Conservation (phyloP, 1,140 invertebrate species). For the Thaumetopoea pityocampa region DNA sequence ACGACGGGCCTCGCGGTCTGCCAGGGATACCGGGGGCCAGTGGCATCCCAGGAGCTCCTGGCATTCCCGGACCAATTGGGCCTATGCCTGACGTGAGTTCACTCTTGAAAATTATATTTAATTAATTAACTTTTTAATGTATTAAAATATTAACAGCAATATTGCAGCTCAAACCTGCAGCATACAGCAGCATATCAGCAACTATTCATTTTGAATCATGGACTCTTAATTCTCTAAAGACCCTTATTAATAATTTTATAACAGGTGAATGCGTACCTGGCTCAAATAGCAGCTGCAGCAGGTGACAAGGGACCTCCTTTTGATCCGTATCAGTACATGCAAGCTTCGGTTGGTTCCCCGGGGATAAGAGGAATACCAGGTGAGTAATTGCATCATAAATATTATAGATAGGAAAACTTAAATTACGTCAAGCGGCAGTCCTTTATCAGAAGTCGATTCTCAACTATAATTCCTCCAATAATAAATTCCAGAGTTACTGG, state of each 20-base stretch:
- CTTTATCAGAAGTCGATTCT: no score
- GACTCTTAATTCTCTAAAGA: no score
- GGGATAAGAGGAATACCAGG: constrained; percentile 84
- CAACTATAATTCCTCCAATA: no score
- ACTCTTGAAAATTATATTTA: constrained; percentile 4
- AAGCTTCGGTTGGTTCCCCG: constrained; percentile 85
- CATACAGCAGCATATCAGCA: background rate
- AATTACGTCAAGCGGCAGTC: no score
- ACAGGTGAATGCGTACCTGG: constrained; percentile 60
- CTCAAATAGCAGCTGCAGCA: constrained; percentile 74
- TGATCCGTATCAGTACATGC: constrained; percentile 85
- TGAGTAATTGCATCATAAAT: constrained; percentile 25
- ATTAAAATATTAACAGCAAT: background rate
- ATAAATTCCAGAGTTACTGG: no score
- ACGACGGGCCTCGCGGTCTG: constrained; percentile 77
- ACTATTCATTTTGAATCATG: background rate
- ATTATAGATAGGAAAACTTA: background rate
- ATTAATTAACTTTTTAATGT: no score
- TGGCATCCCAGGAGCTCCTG: constrained; percentile 84
- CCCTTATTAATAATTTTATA: constrained; percentile 7
- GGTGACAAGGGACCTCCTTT: constrained; percentile 85
- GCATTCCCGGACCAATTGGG: constrained; percentile 82
- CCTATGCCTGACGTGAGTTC: constrained; percentile 83
- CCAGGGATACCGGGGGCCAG: constrained; percentile 80
- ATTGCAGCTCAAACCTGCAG: background rate